Base-by-base conservation (phyloP, 2,888 invertebrate genomes). In the Sesamia inferens region DNA sequence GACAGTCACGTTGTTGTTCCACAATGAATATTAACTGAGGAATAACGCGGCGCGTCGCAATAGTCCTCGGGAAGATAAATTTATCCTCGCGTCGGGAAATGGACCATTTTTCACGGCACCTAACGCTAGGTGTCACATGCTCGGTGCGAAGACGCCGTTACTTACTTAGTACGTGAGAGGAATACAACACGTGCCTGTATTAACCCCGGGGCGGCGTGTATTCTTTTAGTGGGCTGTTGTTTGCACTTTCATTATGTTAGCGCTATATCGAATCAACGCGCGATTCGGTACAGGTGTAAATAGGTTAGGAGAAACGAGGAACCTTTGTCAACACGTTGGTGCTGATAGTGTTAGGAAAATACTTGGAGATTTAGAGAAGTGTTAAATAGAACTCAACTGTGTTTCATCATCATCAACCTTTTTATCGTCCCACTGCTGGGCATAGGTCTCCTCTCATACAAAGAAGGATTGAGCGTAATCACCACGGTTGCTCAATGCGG, bases 11-110 rank as follows among this genome's bases (percentile, higher is more conserved):
- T 69, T 92, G 92, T 93, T 93, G 92, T 92, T 89, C 90, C 91
- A 91, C 94, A 94, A 94, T 94, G 95, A 96, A 95, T 96, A 95
- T 95, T 95, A 95, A 96, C 95, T 94, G 92, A 90, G 90, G 90
- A 92, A 92, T 94, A 95, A 93, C 92, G 93, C 81, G 87, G 92
- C 87, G 85, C 88, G 89, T 87, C 91, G 94, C 93, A 94, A 85
- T 84, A 87, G 81, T 92, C 90, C 89, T 89, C 93, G 91, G 87
- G 92, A 92, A 94, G 95, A 96, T 96, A 96, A 95, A 96, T 96
- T 95, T 94, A 95, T 95, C 95, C 91, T 89, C 91, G 92, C 90
- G 92, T 81, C 84, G 86, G 86, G 87, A 87, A 86, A 86, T 86
- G 94, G 94, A 91, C 94, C 95, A 96, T 96, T 96, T 86, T 86